phyloP scores from a whole-genome alignment of 1,140 invertebrate species.

The Brachystomella parvula region DNA sequence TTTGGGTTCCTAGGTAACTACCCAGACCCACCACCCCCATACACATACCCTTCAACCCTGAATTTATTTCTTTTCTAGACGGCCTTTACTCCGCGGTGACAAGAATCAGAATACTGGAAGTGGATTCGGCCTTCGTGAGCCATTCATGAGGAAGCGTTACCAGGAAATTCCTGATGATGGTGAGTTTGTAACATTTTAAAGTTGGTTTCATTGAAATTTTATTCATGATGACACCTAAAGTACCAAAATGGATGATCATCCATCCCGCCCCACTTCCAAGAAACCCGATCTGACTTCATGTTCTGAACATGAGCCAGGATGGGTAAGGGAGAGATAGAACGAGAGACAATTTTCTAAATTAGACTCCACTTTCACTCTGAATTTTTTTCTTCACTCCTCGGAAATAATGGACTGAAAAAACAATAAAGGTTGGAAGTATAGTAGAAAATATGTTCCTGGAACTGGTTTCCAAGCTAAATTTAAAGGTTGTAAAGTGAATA shows the following conservation, averaged over 20 bases:
- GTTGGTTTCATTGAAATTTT: neutral
- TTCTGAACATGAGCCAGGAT: too few relatives aligned
- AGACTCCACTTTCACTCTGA: neutral
- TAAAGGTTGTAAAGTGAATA: too few relatives aligned
- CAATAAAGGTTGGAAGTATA: neutral
- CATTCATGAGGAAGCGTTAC: slow-evolving; percentile 35
- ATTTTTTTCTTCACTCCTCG: neutral
- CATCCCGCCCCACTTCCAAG: too few relatives aligned
- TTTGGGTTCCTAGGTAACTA: slow-evolving; percentile 45
- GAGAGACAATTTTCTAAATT: neutral
- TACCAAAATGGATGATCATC: neutral
- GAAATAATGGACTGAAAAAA: neutral
- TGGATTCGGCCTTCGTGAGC: slow-evolving; percentile 33
- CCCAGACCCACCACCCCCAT: neutral
- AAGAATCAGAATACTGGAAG: slow-evolving; percentile 28
- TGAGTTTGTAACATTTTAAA: slow-evolving; percentile 18
- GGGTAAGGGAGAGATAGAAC: neutral
- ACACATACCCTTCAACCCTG: neutral
- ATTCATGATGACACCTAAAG: neutral
- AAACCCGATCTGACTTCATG: too few relatives aligned
- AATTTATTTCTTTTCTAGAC: slow-evolving; percentile 28
- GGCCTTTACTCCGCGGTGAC: neutral
- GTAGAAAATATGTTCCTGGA: too few relatives aligned
- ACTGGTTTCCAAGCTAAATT: too few relatives aligned
- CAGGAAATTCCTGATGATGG: slow-evolving; percentile 36